A percentile compares a stretch with the other conserved stretches of the same genome.
Conservation (phyloP, 2,797 vertebrate species). For the Aphelocoma californica region DNA sequence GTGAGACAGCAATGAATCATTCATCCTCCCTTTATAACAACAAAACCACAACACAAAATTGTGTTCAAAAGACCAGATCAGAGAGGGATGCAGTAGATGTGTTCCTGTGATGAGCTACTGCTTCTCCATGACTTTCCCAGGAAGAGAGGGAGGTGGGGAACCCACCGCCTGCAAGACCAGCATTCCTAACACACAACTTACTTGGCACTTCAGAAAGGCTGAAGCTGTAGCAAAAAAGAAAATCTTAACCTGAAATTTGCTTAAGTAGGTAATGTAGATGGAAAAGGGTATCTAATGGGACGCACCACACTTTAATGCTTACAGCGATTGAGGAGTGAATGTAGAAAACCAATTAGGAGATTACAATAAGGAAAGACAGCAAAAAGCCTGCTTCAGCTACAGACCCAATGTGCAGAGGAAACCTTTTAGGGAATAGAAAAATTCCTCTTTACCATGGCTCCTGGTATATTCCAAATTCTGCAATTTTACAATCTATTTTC, state of each 20-base stretch:
- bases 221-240: background rate
- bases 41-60: background rate
- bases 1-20: constrained; percentile 22
- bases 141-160: background rate
- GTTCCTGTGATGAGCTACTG: background rate
- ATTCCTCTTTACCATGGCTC: background rate
- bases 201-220: background rate
- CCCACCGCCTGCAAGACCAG: background rate
- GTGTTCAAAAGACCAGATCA: background rate
- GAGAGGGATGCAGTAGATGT: background rate
- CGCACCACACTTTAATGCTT: background rate
- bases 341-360: background rate
- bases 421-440: background rate
- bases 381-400: background rate
- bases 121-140: background rate
- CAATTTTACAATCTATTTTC: background rate
- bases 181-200: background rate
- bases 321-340: background rate
- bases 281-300: background rate
- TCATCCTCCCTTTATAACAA: background rate
- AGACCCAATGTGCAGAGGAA: background rate
- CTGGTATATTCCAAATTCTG: background rate
- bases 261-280: background rate
- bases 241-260: background rate
- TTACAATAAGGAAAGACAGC: background rate